Percentiles rank a stretch among this genome's conserved stretches.
Evolutionary conservation across 1,140 invertebrate species (phyloP).

Genomic region (Danaus melanippus): DNA sequence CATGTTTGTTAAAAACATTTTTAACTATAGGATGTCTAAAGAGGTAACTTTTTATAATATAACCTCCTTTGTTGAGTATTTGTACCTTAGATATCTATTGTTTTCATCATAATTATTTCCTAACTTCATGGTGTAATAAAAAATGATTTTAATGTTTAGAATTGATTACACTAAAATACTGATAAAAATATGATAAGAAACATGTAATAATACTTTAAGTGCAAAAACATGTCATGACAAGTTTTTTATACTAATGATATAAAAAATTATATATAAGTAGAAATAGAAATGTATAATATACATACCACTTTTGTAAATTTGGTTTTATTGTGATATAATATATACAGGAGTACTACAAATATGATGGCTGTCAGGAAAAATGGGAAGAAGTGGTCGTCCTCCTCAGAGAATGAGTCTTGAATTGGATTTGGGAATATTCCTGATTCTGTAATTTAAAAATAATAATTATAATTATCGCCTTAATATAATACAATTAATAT

Average conservation of each 20-base stretch:
- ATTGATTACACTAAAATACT: no score
- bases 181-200: constrained; percentile 1
- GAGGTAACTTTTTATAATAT: no score
- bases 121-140: no score
- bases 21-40: no score
- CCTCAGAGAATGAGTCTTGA: constrained; percentile 38
- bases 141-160: no score
- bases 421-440: constrained; percentile 35
- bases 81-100: no score
- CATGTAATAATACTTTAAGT: no score
- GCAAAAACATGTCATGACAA: no score
- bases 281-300: constrained; percentile 5
- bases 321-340: constrained; percentile 61
- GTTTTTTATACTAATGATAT: no score
- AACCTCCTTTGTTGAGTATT: no score
- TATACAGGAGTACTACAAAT: constrained; percentile 50
- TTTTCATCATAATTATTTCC: no score
- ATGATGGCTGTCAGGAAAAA: constrained; percentile 55
- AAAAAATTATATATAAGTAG: not conserved
- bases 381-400: constrained; percentile 61
- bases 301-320: constrained; percentile 63
- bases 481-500: constrained; percentile 6
- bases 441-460: constrained; percentile 23
- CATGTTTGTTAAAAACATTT: no score
- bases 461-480: constrained; percentile 4